Base-by-base conservation (phyloP, 2,797 vertebrate species). In the Aeoliscus strigatus region DNA sequence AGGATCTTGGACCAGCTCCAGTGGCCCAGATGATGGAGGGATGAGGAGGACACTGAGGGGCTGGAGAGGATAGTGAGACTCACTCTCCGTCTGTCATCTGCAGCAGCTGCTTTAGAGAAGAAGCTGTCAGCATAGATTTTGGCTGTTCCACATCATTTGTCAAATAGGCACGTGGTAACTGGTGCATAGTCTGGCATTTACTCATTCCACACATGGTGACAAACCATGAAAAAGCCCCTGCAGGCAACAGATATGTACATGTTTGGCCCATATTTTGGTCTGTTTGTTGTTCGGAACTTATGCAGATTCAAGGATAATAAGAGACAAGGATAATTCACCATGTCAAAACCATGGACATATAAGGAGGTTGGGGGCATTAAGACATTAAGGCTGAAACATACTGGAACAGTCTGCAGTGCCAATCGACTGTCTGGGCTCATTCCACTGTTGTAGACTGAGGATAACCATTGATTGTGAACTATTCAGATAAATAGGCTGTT, bases 31-130 rank as follows among this genome's bases (percentile, higher is more conserved):
- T 50, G 47, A 52, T 37, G 59, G 36, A 29, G 40, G 37, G 56
- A 57, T 45, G 47, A 48, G 21, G 42, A 43, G 35, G 51, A 47
- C 32, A 25, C 57, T 45, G 47, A 48, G 31, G 49, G 46, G 45
- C 37, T 56, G 30, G 15, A 38, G 50, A 64, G 37, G 40, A 52
- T 8, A 44, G 43, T 66, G 32, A 42, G 50, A 64, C 27, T 40
- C 42, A 21, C 37, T 60, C 47, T 62, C 44, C 14, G 14, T 36
- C 54, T 51, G 60, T 65, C 48, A 49, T 64, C 39, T 67, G 32
- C 39, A 59, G 67, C 79, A 75, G 70, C 70, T 80, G 67, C 40
- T 63, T 57, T 52, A 25, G 66, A 50, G 47, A 67, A 36, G 47
- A 58, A 33, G 30, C 50, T 58, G 68, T 49, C 54, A 44, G 63